Conservation (phyloP, 2,888 invertebrate genomes). For the Folsomia manolachei region DNA sequence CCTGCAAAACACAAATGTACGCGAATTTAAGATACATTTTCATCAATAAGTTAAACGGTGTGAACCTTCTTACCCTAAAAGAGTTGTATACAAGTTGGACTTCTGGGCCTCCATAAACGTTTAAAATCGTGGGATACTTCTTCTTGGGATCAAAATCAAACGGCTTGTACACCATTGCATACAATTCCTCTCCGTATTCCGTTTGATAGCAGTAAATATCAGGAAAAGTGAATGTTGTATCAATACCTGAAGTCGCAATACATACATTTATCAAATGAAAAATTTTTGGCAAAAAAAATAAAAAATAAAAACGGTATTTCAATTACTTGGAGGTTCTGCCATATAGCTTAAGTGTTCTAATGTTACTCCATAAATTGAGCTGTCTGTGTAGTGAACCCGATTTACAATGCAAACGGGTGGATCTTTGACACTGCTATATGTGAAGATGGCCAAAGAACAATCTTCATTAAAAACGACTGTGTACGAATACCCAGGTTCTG, state of each 20-base stretch:
- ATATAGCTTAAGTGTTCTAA: constrained; percentile 70
- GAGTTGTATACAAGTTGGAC: constrained; percentile 96
- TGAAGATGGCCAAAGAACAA: constrained; percentile 57
- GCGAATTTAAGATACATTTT: constrained; percentile 2
- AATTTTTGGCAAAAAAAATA: neutral
- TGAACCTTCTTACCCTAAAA: constrained; percentile 67
- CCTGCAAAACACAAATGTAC: constrained; percentile 58
- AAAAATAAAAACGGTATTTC: neutral
- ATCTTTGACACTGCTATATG: constrained; percentile 61
- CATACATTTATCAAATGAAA: neutral
- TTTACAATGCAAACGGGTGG: constrained; percentile 59
- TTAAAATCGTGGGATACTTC: constrained; percentile 88
- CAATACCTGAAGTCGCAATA: too few species aligned
- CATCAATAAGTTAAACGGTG: neutral
- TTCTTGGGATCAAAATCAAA: constrained; percentile 62
- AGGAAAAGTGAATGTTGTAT: constrained; percentile 62
- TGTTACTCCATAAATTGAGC: constrained; percentile 67
- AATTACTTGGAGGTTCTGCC: constrained; percentile 62
- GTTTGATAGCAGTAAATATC: constrained; percentile 57
- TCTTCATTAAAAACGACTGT: constrained; percentile 73
- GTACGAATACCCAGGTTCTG: constrained; percentile 65
- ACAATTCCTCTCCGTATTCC: constrained; percentile 64
- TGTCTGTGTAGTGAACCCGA: constrained; percentile 63
- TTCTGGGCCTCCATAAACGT: constrained; percentile 97
- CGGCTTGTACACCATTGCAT: constrained; percentile 88